Evolutionary conservation across 2,797 vertebrate species (phyloP).

Genomic region (Ceryle rudis): DNA sequence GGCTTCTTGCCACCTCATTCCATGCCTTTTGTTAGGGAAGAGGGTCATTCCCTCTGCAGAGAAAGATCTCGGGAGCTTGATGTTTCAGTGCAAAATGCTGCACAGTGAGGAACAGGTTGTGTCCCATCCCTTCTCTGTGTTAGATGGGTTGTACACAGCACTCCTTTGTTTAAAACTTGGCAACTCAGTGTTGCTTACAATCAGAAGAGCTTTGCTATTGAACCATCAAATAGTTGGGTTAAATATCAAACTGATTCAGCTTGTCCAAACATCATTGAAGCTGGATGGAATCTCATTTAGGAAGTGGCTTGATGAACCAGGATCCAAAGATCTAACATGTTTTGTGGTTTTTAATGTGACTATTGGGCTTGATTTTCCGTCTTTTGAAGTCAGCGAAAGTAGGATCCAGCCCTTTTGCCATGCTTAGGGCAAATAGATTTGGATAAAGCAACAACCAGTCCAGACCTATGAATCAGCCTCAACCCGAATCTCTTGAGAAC

Average conservation of each 20-base stretch:
- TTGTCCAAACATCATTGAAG: constrained; percentile 19
- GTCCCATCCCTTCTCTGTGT: rapidly evolving
- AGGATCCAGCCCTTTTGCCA: neutral
- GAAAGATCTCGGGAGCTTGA: neutral
- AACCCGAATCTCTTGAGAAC: neutral
- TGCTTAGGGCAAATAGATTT: neutral
- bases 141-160: neutral
- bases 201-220: neutral
- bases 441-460: neutral
- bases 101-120: neutral
- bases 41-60: rapidly evolving
- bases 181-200: neutral
- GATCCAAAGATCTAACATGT: neutral
- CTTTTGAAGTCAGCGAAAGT: neutral
- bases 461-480: neutral
- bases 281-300: neutral
- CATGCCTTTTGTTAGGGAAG: rapidly evolving
- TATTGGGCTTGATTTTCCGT: neutral
- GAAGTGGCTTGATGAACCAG: neutral
- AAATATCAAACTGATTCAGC: neutral
- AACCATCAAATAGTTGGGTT: constrained; percentile 26
- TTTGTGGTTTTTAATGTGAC: neutral
- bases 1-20: neutral
- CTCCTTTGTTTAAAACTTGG: neutral
- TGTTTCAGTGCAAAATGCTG: neutral